Base-by-base conservation (phyloP, 2,888 invertebrate genomes). In the Bhutanitis thaidina region DNA sequence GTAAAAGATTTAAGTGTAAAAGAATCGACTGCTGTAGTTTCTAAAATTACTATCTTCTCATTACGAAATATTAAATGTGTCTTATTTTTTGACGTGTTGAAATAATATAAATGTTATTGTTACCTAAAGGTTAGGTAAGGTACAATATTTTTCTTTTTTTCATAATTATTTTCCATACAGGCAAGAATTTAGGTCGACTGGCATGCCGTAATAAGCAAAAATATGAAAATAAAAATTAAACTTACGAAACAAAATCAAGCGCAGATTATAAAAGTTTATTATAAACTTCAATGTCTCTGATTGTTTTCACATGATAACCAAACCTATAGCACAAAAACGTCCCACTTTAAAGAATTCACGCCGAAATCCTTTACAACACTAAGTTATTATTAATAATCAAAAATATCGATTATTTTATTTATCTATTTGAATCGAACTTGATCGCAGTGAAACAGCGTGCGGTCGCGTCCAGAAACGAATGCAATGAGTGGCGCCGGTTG, bases 401-500 rank as follows among this genome's bases (percentile, higher is more conserved):
- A 12, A 36, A 27, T 10, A 49, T 25, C 10, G 37, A 20, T 30
- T 15, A 29, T 36, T 27, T 49, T 36, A n/a, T n/a, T 36, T 34
- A 48, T 43, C 49, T 50, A 49, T 53, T 43, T 15, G 14, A 47
- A 25, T 35, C 41, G 40, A 57, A 57, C 55, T 59, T 55, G 60
- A 57, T 58, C 58, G 59, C 62, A 27, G 27, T 27, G 4, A 59
- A 59, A 57, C 58, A 59, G 53, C 68, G 63, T 74, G 79, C 70
- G 69, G 69, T 67, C 67, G 54, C 63, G 63, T 53, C 58, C 58
- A 69, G 65, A 61, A 67, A 67, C 62, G 64, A 75, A 70, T 77
- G 69, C 70, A 71, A 70, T 74, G 74, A 74, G 71, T 71, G 62
- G 55, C 60, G 36, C 53, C 44, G 70, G 69, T 69, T 69, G 62